Percentiles rank a stretch among this genome's conserved stretches.
Evolutionary conservation across 2,888 invertebrate genomes (phyloP).

Genomic region (Esperia sulphurella): DNA sequence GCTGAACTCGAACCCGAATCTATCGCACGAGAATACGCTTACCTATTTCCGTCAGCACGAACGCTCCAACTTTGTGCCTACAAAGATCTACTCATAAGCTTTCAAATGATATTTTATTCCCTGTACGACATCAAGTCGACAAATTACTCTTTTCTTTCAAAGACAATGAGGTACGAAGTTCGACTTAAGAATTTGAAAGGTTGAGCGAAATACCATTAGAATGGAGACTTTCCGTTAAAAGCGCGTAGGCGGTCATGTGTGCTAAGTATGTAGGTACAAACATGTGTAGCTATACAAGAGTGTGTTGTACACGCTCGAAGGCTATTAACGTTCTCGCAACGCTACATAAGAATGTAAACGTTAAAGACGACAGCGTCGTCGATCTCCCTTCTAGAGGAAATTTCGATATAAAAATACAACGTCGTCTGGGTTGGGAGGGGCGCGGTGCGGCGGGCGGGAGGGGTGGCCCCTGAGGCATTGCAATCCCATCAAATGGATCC

Average conservation of each 20-base stretch:
- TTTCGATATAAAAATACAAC: constrained; percentile 79
- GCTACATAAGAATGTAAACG: constrained; percentile 79
- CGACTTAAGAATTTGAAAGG: constrained; percentile 62
- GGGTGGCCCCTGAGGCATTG: constrained; percentile 77
- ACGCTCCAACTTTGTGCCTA: no score
- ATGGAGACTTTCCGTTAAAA: constrained; percentile 60
- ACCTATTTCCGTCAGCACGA: no score
- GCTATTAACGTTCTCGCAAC: constrained; percentile 76
- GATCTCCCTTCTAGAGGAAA: constrained; percentile 70
- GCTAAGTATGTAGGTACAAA: constrained; percentile 7
- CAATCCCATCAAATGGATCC: constrained; percentile 90
- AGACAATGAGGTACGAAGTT: constrained; percentile 47
- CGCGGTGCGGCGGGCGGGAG: constrained; percentile 27
- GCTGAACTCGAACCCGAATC: no score
- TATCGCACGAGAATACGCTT: no score
- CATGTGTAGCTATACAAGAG: constrained; percentile 19
- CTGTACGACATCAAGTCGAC: constrained; percentile 30
- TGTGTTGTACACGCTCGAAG: constrained; percentile 42
- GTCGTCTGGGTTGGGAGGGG: constrained; percentile 44
- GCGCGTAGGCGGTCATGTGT: constrained; percentile 40
- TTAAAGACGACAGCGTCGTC: constrained; percentile 71
- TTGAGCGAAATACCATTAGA: constrained; percentile 59
- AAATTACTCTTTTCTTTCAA: constrained; percentile 53
- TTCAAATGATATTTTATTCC: constrained; percentile 51
- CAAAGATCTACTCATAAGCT: constrained; percentile 2